Evolutionary conservation across 2,797 vertebrate genomes (phyloP).

Genomic region (Tamandua tetradactyla): DNA sequence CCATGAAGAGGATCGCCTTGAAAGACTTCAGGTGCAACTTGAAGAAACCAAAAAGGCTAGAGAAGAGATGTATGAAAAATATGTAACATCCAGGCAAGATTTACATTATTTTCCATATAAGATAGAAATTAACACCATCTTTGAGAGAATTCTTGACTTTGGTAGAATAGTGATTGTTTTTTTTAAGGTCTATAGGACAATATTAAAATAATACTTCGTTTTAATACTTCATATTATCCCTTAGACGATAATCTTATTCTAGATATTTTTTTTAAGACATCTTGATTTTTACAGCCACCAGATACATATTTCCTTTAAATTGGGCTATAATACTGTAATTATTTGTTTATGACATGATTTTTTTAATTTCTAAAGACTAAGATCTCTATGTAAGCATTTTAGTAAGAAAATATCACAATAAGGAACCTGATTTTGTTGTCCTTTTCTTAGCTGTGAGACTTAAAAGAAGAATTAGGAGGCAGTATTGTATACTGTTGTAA

Average conservation of each 20-base stretch:
- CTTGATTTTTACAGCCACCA: not conserved
- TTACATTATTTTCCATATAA: not conserved
- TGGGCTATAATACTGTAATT: not conserved
- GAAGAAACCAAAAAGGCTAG: slow-evolving; percentile 95
- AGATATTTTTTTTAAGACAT: slow-evolving; percentile 1
- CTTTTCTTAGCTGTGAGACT: not conserved
- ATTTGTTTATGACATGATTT: not conserved
- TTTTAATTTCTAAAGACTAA: slow-evolving; percentile 5
- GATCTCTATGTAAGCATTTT: not conserved
- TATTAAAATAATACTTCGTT: not conserved
- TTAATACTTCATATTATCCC: no score
- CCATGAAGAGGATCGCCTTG: slow-evolving; percentile 94
- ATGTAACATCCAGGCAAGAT: slow-evolving; percentile 93
- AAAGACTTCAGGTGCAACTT: slow-evolving; percentile 94
- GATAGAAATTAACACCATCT: not conserved
- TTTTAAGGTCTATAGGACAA: not conserved
- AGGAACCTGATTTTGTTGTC: not conserved
- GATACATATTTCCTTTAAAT: slow-evolving; percentile 22
- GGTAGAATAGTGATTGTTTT: not conserved
- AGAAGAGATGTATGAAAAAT: slow-evolving; percentile 98
- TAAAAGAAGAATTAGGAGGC: not conserved
- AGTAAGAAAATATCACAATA: not conserved
- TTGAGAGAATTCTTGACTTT: not conserved
- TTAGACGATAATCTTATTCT: not conserved
- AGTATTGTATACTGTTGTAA: not conserved